A percentile compares a stretch with the other conserved stretches of the same genome.
These are phyloP conservation scores for Alentia gelatinosa DNA, from an alignment of 2,888 invertebrate genomes.

Conservation along the genomic window DNA sequence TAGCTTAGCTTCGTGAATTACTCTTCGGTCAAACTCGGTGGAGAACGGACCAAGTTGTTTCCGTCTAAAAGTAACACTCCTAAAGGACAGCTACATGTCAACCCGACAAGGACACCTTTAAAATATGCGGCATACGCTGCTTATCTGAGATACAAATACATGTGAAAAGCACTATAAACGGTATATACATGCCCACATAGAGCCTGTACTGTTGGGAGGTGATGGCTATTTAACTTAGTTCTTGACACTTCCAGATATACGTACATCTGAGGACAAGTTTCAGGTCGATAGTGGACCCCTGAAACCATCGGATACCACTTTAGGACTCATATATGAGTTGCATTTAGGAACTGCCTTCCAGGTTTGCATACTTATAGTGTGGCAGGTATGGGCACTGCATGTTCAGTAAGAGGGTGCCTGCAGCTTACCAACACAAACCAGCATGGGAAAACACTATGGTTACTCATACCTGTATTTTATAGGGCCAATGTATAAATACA, in stretches of 20 bases:
- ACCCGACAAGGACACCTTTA: too few species aligned
- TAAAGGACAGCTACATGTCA: too few species aligned
- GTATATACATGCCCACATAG: too few species aligned
- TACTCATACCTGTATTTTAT: too few species aligned
- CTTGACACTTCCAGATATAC: neutral
- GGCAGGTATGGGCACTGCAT: neutral
- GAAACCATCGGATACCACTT: neutral
- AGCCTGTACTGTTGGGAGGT: neutral
- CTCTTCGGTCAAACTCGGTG: too few species aligned
- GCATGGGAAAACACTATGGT: conserved; percentile 4
- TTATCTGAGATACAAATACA: too few species aligned
- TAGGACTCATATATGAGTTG: neutral
- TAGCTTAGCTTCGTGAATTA: too few species aligned
- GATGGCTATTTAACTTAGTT: neutral
- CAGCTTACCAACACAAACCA: neutral
- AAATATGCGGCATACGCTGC: too few species aligned
- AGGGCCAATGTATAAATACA: too few species aligned
- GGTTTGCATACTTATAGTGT: neutral
- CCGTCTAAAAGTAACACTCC: too few species aligned
- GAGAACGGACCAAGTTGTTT: too few species aligned
- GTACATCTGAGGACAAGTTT: neutral
- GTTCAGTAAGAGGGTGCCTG: neutral
- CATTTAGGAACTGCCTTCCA: neutral
- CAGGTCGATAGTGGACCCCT: neutral
- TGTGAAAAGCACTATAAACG: too few species aligned